Evolutionary conservation across 2,888 invertebrate genomes (phyloP), one percentile per base, ranked within the genome.

Genomic region (Tortrix viridana): DNA sequence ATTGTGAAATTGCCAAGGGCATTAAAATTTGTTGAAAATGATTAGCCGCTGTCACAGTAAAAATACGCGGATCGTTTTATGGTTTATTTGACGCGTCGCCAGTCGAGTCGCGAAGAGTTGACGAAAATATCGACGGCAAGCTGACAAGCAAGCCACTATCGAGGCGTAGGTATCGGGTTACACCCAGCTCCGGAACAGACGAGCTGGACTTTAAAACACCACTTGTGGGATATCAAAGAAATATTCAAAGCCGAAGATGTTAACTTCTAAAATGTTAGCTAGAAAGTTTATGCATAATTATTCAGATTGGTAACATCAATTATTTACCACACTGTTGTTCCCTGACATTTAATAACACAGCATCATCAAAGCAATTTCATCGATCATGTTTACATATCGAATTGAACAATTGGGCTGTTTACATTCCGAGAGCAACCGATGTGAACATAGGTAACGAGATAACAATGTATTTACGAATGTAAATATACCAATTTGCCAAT

Each of bases 61-160:
- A 78, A 68, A 72, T 76, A 72, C 68, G 65, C 68, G 70, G 69
- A 71, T 71, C 67, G 74, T 80, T 84, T 81, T 79, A 83, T 83
- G 79, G 80, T 82, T 81, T 82, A 81, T 84, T 84, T 82, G 82
- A 83, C 80, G 76, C 75, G 76, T 81, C 77, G 74, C 72, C 71
- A 74, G 78, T 74, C 73, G 70, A 71, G 70, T 71, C 69, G 68
- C 75, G 76, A 78, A 79, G 77, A 80, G 75, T 84, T 88, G 83
- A 83, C 83, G 81, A 86, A 89, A 89, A 88, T 88, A 87, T 88
- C 83, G 85, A 84, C 81, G 82, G 73, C 77, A 73, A 68, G 74
- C 79, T 86, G 84, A 82, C 84, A 84, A 76, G 67, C 72, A 79
- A 76, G 67, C 72, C 79, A 86, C 81, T 82, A 77, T 76, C 87